These are phyloP conservation scores for Sebastes trivittatus DNA, from an alignment of 2,797 vertebrate genomes.

Conservation along the genomic window DNA sequence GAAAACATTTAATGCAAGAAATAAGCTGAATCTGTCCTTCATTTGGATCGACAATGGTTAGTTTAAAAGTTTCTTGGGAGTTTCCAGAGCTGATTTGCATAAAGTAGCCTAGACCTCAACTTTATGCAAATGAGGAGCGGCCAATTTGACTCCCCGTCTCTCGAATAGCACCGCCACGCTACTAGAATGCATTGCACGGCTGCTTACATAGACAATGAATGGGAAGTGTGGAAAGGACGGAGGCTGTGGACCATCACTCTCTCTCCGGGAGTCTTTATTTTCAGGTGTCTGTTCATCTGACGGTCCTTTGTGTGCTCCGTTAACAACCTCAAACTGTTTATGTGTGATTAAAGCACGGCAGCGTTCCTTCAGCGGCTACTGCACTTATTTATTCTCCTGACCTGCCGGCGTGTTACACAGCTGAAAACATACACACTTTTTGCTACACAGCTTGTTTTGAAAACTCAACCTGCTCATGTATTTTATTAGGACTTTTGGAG, in stretches of 20 bases:
- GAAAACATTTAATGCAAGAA: too few relatives aligned
- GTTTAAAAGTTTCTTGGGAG: too few relatives aligned
- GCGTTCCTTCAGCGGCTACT: neutral
- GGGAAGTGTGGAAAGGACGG: too few relatives aligned
- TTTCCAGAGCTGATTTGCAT: too few relatives aligned
- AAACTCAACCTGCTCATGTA: constrained; percentile 8
- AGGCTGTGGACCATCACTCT: neutral
- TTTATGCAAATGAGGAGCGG: too few relatives aligned
- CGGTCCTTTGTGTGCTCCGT: neutral
- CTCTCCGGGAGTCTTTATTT: constrained; percentile 21
- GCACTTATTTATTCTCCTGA: constrained; percentile 16
- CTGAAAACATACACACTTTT: neutral
- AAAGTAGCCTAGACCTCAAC: too few relatives aligned
- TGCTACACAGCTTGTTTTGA: neutral
- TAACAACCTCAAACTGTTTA: constrained; percentile 10
- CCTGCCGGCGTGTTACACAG: neutral
- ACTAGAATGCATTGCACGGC: too few relatives aligned
- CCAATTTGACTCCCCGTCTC: too few relatives aligned
- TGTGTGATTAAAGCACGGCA: constrained; percentile 4
- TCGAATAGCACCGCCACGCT: too few relatives aligned
- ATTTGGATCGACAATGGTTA: too few relatives aligned
- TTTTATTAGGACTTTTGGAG: constrained; percentile 39
- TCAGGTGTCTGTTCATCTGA: constrained; percentile 26
- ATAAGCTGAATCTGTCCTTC: too few relatives aligned
- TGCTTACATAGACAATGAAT: too few relatives aligned